Conservation (phyloP, 1,140 invertebrate genomes). For the Pseudomyrmex dendroicus region DNA sequence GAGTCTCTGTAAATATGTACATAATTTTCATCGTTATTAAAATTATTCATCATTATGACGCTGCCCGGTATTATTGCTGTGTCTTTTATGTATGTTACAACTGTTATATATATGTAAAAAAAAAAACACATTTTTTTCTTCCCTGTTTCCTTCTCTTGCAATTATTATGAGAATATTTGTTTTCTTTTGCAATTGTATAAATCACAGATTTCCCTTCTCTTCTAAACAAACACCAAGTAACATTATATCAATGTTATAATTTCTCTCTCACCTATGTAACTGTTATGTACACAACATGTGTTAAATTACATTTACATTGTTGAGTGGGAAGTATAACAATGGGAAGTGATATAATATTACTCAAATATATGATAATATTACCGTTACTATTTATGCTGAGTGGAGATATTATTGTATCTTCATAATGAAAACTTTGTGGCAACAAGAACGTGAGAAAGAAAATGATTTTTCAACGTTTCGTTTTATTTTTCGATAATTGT, state of each 20-base stretch:
- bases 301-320: background rate
- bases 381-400: no score
- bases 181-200: background rate
- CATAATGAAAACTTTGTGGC: background rate
- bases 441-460: background rate
- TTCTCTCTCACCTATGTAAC: no score
- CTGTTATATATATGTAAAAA: background rate
- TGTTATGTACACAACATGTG: no score
- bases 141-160: background rate
- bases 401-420: no score
- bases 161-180: background rate
- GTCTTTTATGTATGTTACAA: background rate
- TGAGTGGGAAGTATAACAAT: no score
- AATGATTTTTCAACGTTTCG: background rate
- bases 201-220: background rate
- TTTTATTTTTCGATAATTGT: background rate
- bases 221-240: no score
- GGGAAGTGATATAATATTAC: no score
- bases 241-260: no score
- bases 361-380: no score
- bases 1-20: constrained; percentile 75
- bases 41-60: constrained; percentile 75
- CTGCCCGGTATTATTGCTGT: background rate
- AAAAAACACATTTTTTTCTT: no score
- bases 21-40: constrained; percentile 79